Percentiles rank a stretch among this genome's conserved stretches.
Conservation (phyloP, 35 echinoderm and acorn worm species). For the Hemicentrotus pulcherrimus region DNA sequence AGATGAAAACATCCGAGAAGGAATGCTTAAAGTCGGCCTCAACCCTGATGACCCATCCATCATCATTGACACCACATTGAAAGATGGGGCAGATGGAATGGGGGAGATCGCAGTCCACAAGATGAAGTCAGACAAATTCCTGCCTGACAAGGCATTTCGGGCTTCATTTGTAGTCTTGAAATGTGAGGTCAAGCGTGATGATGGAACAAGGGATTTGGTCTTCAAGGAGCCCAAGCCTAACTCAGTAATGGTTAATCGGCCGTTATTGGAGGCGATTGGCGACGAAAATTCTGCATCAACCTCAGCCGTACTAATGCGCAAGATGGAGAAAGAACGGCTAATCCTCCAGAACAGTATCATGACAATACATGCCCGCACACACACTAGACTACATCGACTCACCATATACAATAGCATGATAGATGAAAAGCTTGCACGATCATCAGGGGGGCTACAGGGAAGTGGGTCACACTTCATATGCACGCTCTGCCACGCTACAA, state of each 20-base stretch:
- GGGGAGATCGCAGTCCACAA: slow-evolving; percentile 49
- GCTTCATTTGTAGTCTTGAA: slow-evolving; percentile 51
- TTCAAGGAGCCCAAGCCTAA: slow-evolving; percentile 41
- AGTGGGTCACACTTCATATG: slow-evolving; percentile 57
- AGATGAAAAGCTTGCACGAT: slow-evolving; percentile 62
- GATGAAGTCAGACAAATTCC: background rate
- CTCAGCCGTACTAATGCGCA: background rate
- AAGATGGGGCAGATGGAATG: slow-evolving; percentile 67
- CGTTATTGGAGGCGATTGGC: slow-evolving; percentile 51
- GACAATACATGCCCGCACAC: background rate
- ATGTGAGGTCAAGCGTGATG: slow-evolving; percentile 19
- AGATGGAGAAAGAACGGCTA: slow-evolving; percentile 40
- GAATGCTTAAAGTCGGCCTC: background rate
- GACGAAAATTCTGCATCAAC: slow-evolving; percentile 59
- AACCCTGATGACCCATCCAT: slow-evolving; percentile 35
- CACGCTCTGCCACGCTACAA: slow-evolving; percentile 49
- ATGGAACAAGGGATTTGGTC: background rate
- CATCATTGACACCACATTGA: slow-evolving; percentile 40
- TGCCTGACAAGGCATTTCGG: slow-evolving; percentile 70
- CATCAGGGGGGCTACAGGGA: slow-evolving; percentile 59
- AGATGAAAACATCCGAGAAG: slow-evolving; percentile 36
- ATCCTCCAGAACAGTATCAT: background rate
- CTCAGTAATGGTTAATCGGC: slow-evolving; percentile 18
- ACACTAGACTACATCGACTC: slow-evolving; percentile 20
- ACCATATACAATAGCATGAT: slow-evolving; percentile 64